Conservation (phyloP, 2,797 vertebrate genomes). For the Momotus momota region DNA sequence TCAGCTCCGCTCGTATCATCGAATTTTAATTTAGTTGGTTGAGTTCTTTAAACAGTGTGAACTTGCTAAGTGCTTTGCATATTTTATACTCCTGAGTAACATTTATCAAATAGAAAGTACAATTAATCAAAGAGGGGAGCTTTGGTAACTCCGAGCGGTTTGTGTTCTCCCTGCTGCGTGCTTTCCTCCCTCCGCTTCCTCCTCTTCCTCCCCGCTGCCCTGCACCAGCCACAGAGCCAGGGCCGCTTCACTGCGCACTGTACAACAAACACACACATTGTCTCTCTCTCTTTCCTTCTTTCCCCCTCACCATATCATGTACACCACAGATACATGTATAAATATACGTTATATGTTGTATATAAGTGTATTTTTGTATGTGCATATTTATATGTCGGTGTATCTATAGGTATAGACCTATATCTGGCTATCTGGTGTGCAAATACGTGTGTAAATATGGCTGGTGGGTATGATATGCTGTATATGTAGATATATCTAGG, state of each 20-base stretch:
- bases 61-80: conserved; percentile 71
- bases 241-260: neutral
- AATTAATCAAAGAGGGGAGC: conserved; percentile 65
- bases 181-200: neutral
- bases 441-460: neutral
- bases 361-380: no score
- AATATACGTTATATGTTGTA: neutral
- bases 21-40: conserved; percentile 64
- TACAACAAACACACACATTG: rapidly evolving
- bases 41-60: conserved; percentile 71
- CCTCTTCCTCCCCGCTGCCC: neutral
- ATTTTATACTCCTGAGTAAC: conserved; percentile 65
- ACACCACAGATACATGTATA: neutral
- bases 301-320: neutral
- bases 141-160: neutral
- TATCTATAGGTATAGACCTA: neutral
- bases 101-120: conserved; percentile 72
- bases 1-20: neutral
- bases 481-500: neutral
- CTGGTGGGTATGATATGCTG: neutral
- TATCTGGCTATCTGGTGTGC: neutral
- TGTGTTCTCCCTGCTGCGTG: neutral
- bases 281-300: neutral
- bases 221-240: neutral
- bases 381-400: no score